A percentile compares a stretch with the other conserved stretches of the same genome.
phyloP scores from a whole-genome alignment of 2,888 invertebrate species.

The Parapristionchus giblindavisi region DNA sequence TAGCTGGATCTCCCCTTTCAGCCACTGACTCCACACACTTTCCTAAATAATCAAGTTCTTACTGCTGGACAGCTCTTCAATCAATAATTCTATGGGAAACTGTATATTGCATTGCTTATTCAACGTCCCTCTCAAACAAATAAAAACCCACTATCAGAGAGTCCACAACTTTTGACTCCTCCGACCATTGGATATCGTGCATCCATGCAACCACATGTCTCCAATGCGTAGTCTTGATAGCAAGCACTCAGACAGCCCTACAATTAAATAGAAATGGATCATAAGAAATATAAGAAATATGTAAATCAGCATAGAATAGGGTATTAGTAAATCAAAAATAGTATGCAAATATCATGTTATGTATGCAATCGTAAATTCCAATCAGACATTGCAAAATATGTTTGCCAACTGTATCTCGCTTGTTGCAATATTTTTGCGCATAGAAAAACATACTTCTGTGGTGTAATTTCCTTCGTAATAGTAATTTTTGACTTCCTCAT shows the following conservation, averaged over 20 bases:
- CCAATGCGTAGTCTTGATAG: conserved; percentile 44
- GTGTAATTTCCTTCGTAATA: conserved; percentile 49
- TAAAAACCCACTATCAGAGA: conserved; percentile 39
- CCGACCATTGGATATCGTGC: conserved; percentile 42
- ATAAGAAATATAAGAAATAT: neutral
- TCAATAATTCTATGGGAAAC: neutral
- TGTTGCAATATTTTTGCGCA: neutral
- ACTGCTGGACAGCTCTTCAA: neutral
- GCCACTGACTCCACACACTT: conserved; percentile 7
- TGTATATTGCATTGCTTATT: neutral
- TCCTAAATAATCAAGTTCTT: neutral
- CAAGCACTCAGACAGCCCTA: conserved; percentile 46
- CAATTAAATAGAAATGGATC: neutral
- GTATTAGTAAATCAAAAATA: neutral
- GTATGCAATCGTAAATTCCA: too few species aligned
- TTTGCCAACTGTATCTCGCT: too few species aligned
- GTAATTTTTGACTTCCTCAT: conserved; percentile 43
- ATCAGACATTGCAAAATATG: too few species aligned
- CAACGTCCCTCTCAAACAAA: neutral
- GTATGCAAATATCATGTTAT: too few species aligned
- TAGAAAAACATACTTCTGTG: conserved; percentile 38
- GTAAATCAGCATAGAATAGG: too few species aligned
- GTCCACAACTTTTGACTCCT: conserved; percentile 26
- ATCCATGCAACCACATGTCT: conserved; percentile 46
- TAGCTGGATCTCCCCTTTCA: neutral